phyloP scores from a whole-genome alignment of 2,113 vertebrate genomes.

The Pelecanoides urinatrix region DNA sequence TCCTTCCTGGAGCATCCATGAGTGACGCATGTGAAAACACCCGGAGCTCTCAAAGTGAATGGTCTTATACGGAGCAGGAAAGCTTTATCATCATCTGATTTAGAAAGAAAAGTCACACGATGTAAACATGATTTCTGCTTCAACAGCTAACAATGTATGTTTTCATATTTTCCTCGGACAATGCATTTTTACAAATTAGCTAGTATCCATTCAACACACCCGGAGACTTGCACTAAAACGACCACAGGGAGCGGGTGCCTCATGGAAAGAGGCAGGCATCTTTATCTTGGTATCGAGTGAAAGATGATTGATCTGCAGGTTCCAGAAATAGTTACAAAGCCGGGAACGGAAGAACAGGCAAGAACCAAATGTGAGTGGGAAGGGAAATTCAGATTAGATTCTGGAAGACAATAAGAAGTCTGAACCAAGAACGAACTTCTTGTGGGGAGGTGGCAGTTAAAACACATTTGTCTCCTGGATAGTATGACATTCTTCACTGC shows the following conservation, averaged over 20 bases:
- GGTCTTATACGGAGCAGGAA: accelerated
- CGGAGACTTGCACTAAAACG: not conserved
- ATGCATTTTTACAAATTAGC: not conserved
- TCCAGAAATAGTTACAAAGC: conserved; percentile 47
- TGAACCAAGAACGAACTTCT: conserved; percentile 5
- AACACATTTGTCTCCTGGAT: conserved; percentile 13
- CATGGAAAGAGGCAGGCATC: not conserved
- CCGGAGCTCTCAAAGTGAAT: not conserved
- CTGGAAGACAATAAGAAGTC: conserved; percentile 36
- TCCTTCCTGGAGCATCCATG: not conserved
- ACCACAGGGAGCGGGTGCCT: not conserved
- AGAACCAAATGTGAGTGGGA: conserved; percentile 8
- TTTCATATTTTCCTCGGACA: not conserved
- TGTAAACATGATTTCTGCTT: accelerated
- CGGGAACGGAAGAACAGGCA: conserved; percentile 34
- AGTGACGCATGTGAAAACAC: not conserved
- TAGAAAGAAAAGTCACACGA: not conserved
- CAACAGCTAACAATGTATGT: not conserved
- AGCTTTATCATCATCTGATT: not conserved
- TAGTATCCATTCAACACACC: accelerated
- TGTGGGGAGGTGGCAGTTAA: not conserved
- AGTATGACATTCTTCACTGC: not conserved
- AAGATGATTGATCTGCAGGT: conserved; percentile 38
- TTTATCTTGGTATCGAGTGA: not conserved
- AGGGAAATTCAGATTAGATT: conserved; percentile 62